These are phyloP conservation scores for Cichladusa arquata DNA, from an alignment of 2,113 vertebrate species.

Conservation along the genomic window DNA sequence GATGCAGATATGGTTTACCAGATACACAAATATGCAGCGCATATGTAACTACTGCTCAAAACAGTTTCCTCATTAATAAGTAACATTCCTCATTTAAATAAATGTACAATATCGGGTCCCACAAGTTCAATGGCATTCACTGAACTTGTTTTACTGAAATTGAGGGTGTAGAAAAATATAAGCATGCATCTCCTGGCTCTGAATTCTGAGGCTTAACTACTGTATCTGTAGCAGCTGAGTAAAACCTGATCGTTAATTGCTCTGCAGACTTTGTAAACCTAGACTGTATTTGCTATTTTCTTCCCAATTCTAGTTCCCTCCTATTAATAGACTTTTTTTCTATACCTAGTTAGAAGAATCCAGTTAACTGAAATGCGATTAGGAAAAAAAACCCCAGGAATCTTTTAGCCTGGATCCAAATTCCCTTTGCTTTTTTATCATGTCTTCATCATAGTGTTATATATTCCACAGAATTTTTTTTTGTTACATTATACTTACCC, in stretches of 20 bases:
- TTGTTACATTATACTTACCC: background rate
- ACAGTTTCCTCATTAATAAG: background rate
- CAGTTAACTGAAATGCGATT: background rate
- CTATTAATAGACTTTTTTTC: background rate
- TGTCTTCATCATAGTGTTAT: background rate
- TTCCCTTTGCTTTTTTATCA: background rate
- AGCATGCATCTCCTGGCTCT: background rate
- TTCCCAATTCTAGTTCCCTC: background rate
- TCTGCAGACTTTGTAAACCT: background rate
- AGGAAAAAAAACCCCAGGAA: background rate
- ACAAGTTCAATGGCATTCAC: background rate
- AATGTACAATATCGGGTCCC: background rate
- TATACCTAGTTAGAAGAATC: background rate
- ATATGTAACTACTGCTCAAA: background rate
- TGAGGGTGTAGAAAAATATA: background rate
- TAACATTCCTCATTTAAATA: background rate
- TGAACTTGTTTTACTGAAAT: background rate
- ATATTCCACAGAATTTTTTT: background rate
- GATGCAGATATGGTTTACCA: background rate
- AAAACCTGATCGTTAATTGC: background rate
- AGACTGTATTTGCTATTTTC: background rate
- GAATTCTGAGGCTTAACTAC: background rate
- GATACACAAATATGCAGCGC: background rate
- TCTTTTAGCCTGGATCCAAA: background rate
- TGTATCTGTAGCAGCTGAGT: background rate